Percentiles rank a stretch among this genome's conserved stretches.
phyloP scores from a whole-genome alignment of 1,140 invertebrate genomes.

The Oncopodura yosiiana region DNA sequence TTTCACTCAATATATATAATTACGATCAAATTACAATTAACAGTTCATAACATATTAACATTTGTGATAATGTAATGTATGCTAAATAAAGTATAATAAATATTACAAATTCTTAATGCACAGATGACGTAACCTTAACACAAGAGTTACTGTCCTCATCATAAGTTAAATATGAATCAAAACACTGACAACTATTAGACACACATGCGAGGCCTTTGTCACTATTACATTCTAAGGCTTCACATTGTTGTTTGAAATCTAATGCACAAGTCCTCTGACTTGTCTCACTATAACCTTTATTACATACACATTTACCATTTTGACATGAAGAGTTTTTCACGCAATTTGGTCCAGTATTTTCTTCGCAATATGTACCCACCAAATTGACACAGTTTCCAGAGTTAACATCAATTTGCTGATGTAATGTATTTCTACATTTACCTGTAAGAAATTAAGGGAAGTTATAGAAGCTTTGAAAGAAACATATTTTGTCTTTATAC shows the following conservation, averaged over 20 bases:
- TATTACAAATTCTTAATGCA: too few species aligned
- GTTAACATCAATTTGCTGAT: conserved; percentile 10
- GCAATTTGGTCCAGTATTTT: not conserved
- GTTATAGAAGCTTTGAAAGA: not conserved
- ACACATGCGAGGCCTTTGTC: conserved; percentile 17
- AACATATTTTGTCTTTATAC: conserved; percentile 12
- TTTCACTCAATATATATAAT: too few species aligned
- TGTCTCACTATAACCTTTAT: conserved; percentile 9
- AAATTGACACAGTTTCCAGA: conserved; percentile 13
- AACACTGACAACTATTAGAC: conserved; percentile 1
- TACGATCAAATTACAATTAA: too few species aligned
- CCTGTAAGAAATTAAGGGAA: conserved; percentile 11
- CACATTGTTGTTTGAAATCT: not conserved
- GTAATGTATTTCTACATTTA: conserved; percentile 22
- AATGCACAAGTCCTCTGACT: not conserved
- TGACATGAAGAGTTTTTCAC: conserved; percentile 14
- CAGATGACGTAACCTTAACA: too few species aligned
- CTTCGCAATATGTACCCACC: conserved; percentile 5
- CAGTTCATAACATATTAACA: too few species aligned
- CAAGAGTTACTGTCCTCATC: too few species aligned
- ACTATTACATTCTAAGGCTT: conserved; percentile 4
- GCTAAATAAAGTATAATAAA: too few species aligned
- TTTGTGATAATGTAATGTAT: too few species aligned
- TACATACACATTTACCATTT: conserved; percentile 9
- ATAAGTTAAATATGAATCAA: too few species aligned